Evolutionary conservation across 2,797 vertebrate species (phyloP).

Genomic region (Coilia nasus): DNA sequence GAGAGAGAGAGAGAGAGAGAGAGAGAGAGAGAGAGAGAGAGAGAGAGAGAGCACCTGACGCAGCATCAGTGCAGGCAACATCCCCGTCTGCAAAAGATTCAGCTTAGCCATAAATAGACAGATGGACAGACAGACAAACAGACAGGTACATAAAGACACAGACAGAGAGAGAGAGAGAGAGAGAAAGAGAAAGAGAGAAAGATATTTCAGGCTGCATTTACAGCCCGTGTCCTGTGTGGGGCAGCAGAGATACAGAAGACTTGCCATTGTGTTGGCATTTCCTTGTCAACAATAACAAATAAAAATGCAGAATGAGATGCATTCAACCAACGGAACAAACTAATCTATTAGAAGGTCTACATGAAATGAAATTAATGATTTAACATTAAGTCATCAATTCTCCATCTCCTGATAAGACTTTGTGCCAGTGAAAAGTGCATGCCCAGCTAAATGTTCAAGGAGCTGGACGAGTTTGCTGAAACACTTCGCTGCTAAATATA

Average conservation of each 20-base stretch:
- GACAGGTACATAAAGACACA: too few relatives aligned
- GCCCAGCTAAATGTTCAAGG: background rate
- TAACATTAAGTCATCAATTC: background rate
- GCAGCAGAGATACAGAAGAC: slow-evolving; percentile 76
- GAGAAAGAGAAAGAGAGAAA: slow-evolving; percentile 29
- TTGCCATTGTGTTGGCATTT: slow-evolving; percentile 24
- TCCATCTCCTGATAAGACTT: background rate
- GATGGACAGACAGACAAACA: too few relatives aligned
- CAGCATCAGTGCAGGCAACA: too few relatives aligned
- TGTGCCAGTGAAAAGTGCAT: background rate
- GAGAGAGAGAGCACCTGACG: too few relatives aligned
- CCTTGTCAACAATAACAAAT: slow-evolving; percentile 14
- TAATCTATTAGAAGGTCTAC: slow-evolving; percentile 31
- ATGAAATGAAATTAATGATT: slow-evolving; percentile 19
- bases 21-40: too few relatives aligned
- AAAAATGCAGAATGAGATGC: background rate
- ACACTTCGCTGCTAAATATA: background rate
- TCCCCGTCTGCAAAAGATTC: too few relatives aligned
- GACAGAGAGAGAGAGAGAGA: background rate
- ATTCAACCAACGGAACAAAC: slow-evolving; percentile 28
- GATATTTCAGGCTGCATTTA: slow-evolving; percentile 55
- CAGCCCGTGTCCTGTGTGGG: slow-evolving; percentile 68
- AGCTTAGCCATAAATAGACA: too few relatives aligned
- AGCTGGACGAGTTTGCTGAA: background rate
- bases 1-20: too few relatives aligned